Percentiles rank a stretch among this genome's conserved stretches.
These are phyloP conservation scores for Epinephelus lanceolatus DNA, from an alignment of 2,113 vertebrate species.

Conservation along the genomic window DNA sequence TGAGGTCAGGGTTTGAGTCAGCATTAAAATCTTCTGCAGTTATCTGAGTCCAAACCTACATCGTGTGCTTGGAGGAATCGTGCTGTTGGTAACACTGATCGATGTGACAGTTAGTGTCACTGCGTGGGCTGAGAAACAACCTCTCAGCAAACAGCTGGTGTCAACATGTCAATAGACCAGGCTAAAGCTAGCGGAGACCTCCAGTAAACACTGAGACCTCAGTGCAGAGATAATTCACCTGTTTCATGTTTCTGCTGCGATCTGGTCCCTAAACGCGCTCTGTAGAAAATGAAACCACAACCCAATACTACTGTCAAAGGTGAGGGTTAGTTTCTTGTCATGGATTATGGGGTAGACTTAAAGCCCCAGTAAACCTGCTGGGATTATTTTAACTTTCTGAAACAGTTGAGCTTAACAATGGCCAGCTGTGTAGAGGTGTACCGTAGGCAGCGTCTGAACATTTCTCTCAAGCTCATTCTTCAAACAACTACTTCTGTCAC, in stretches of 20 bases:
- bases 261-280: background rate
- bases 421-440: background rate
- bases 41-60: slow-evolving; percentile 39
- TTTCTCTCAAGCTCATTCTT: background rate
- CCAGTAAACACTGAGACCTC: background rate
- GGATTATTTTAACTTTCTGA: background rate
- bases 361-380: background rate
- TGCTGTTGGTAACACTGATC: slow-evolving; percentile 5
- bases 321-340: background rate
- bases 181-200: background rate
- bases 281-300: background rate
- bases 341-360: background rate
- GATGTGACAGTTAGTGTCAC: slow-evolving; percentile 52
- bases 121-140: slow-evolving; percentile 3
- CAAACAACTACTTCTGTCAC: background rate
- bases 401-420: too few relatives aligned
- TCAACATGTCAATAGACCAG: slow-evolving; percentile 16
- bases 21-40: slow-evolving; percentile 11
- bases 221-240: background rate
- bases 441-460: background rate
- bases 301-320: background rate
- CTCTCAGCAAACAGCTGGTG: slow-evolving; percentile 57
- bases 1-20: slow-evolving; percentile 25
- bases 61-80: background rate
- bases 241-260: background rate